phyloP scores from a whole-genome alignment of 2,888 invertebrate species.

The Patella depressa region DNA sequence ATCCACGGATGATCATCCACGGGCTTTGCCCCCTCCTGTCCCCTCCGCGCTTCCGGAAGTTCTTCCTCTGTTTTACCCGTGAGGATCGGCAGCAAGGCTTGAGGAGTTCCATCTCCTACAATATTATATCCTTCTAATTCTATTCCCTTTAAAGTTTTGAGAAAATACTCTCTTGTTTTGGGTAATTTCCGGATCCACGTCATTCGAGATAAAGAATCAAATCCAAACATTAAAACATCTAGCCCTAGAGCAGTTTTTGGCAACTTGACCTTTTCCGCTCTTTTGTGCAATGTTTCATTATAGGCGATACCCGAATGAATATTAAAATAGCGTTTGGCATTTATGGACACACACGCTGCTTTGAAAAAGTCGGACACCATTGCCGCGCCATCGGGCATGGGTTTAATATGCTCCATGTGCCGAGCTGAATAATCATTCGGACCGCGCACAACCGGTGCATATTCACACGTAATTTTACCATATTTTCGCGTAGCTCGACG shows the following conservation, averaged over 20 bases:
- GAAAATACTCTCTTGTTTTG: slow-evolving; percentile 61
- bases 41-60: slow-evolving; percentile 85
- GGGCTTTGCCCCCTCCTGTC: slow-evolving; percentile 76
- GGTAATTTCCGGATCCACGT: slow-evolving; percentile 73
- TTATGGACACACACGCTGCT: slow-evolving; percentile 55
- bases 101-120: slow-evolving; percentile 72
- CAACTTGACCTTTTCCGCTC: slow-evolving; percentile 16
- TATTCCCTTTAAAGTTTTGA: slow-evolving; percentile 54
- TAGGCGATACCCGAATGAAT: slow-evolving; percentile 76
- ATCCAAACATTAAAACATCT: slow-evolving; percentile 88
- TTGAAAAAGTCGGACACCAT: slow-evolving; percentile 64
- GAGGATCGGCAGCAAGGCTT: slow-evolving; percentile 86
- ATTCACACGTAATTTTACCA: slow-evolving; percentile 75
- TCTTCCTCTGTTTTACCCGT: slow-evolving; percentile 87
- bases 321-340: slow-evolving; percentile 77
- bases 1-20: slow-evolving; percentile 88
- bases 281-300: slow-evolving; percentile 33
- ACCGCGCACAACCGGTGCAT: slow-evolving; percentile 72
- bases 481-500: slow-evolving; percentile 71
- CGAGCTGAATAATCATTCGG: slow-evolving; percentile 52
- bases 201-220: slow-evolving; percentile 89
- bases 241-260: slow-evolving; percentile 73
- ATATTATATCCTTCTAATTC: slow-evolving; percentile 79
- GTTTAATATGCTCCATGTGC: slow-evolving; percentile 47
- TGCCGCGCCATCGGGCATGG: slow-evolving; percentile 48